Evolutionary conservation across 2,888 invertebrate species (phyloP).

Genomic region (Bedellia somnulentella): DNA sequence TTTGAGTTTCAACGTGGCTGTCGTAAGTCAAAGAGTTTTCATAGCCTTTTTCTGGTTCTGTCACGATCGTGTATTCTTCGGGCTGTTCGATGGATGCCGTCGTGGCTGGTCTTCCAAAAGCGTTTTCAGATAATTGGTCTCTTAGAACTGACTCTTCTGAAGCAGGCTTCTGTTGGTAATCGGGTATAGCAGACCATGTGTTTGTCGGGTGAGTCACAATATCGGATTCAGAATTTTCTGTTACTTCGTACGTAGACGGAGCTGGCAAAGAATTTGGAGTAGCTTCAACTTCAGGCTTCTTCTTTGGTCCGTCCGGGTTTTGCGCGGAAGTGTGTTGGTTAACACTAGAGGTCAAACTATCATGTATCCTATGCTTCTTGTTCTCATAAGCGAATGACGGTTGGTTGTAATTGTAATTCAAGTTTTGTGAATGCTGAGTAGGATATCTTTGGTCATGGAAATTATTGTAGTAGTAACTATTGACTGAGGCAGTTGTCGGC

Average conservation of each 20-base stretch:
- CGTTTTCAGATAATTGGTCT: constrained; percentile 19
- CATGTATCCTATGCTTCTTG: constrained; percentile 32
- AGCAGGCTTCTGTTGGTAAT: constrained; percentile 18
- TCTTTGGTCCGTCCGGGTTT: constrained; percentile 24
- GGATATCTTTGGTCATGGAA: constrained; percentile 14
- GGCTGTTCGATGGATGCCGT: constrained; percentile 27
- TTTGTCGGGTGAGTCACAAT: constrained; percentile 24
- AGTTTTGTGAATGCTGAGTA: constrained; percentile 22
- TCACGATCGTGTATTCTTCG: constrained; percentile 44
- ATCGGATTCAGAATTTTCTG: constrained; percentile 34
- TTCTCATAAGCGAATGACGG: constrained; percentile 25
- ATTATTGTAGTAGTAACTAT: constrained; percentile 21
- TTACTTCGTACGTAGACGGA: constrained; percentile 44
- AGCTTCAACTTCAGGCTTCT: constrained; percentile 16
- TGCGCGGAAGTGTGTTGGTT: constrained; percentile 34
- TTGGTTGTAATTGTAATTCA: constrained; percentile 24
- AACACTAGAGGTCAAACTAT: constrained; percentile 30
- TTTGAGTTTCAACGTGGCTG: constrained; percentile 42
- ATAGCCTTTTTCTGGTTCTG: constrained; percentile 40
- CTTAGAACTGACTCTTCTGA: constrained; percentile 27
- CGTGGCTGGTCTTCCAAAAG: constrained; percentile 24
- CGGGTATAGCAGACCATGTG: constrained; percentile 34
- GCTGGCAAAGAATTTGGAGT: constrained; percentile 16
- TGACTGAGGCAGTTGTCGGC: constrained; percentile 24
- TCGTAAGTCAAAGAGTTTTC: constrained; percentile 45